phyloP scores from a whole-genome alignment of 2,888 invertebrate species.

The Hypercompe scribonia region DNA sequence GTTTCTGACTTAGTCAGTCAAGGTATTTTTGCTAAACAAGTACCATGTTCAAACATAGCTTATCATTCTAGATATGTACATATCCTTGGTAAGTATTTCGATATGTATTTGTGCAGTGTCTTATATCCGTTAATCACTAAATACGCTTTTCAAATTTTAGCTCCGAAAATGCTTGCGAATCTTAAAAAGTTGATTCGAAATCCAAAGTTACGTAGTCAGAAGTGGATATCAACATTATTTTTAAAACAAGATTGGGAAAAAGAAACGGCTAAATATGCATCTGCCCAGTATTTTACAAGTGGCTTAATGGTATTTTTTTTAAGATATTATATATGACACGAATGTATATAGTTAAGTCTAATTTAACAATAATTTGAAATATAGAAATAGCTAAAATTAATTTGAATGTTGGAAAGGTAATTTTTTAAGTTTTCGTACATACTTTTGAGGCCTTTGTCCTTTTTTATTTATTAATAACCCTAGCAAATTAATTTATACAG shows the following conservation, averaged over 20 bases:
- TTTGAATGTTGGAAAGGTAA: too few species aligned
- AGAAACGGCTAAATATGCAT: constrained; percentile 82
- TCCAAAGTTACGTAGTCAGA: constrained; percentile 87
- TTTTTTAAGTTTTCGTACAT: too few species aligned
- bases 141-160: constrained; percentile 30
- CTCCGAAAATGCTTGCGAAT: constrained; percentile 79
- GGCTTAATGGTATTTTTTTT: constrained; percentile 87
- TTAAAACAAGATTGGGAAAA: constrained; percentile 56
- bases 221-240: constrained; percentile 86
- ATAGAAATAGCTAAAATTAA: too few species aligned
- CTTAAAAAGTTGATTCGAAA: constrained; percentile 87
- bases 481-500: too few species aligned
- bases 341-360: too few species aligned
- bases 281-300: constrained; percentile 94
- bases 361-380: too few species aligned
- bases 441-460: too few species aligned
- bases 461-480: too few species aligned
- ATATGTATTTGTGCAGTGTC: constrained; percentile 2
- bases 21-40: constrained; percentile 54
- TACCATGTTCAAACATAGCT: constrained; percentile 90
- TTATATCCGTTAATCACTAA: too few species aligned
- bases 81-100: constrained; percentile 73
- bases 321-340: too few species aligned
- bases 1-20: constrained; percentile 70
- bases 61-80: constrained; percentile 94